Evolutionary conservation across 2,888 invertebrate genomes (phyloP), one percentile per base, ranked within the genome.

Genomic region (Julus scandinavius): DNA sequence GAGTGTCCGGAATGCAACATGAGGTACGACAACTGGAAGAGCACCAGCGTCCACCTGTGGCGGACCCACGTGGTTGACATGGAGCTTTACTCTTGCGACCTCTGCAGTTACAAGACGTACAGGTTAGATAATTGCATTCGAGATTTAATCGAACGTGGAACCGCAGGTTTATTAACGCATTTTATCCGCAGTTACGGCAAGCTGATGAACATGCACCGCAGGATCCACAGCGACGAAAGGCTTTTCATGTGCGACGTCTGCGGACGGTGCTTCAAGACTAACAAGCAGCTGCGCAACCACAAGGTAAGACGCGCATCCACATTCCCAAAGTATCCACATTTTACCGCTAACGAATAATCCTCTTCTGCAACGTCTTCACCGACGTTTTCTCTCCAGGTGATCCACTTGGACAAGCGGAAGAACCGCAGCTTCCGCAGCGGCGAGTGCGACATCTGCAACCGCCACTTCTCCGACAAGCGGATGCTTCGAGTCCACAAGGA

Each of bases 31-130:
- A 93, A 94, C 11, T 96, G 95, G 94, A 94, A 90, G 92, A 93
- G 3, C 96, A 96, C 92, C 93, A 94, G 96, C 89, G 94, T 95
- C 3, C 97, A 97, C 91, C 93, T 97, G 86, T 97, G 97, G 97
- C 91, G 95, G 87, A 91, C 93, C 0, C 97, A 97, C 91, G 93
- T n/a, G 90, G 92, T 95, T 6, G 92, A 92, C 89, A 90, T 91
- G 45, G 92, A 92, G 88, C 90, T 92, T n/a, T 87, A 45, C 38
- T 38, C 87, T 5, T 92, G 92, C 90, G 89, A 90, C 7, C 87
- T 90, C 9, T 92, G 92, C 88, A 89, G 89, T 45, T 92, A 91
- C 88, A 91, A 91, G 88, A 91, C 92, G 5, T 91, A n/a, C n/a
- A n/a, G n/a, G n/a, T n/a, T n/a, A n/a, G n/a, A n/a, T n/a, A n/a